Evolutionary conservation across 2,888 invertebrate genomes (phyloP).

Genomic region (Chymomyza amoena): DNA sequence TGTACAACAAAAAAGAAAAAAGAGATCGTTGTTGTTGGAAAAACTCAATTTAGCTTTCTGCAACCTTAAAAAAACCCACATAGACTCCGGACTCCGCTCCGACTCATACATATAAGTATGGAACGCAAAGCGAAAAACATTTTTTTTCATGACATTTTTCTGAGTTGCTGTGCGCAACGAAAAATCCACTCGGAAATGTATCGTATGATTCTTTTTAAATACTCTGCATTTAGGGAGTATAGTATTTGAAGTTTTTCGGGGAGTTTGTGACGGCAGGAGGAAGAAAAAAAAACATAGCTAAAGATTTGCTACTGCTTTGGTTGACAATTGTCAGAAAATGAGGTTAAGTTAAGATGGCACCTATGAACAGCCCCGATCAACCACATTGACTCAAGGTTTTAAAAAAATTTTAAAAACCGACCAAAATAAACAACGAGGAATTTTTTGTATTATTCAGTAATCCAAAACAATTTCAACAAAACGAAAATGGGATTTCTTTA

Average conservation of each 20-base stretch:
- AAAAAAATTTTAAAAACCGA: no score
- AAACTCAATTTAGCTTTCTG: conserved; percentile 69
- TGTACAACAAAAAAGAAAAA: conserved; percentile 5
- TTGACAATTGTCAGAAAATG: no score
- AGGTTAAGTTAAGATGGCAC: no score
- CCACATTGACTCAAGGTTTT: no score
- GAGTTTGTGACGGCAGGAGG: neutral
- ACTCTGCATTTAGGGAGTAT: neutral
- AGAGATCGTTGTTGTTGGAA: conserved; percentile 61
- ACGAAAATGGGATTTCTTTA: no score
- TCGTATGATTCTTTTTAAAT: neutral
- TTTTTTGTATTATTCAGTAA: no score
- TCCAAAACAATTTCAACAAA: no score
- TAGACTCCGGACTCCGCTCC: no score
- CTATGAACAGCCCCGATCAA: no score
- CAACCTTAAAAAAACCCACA: conserved; percentile 53
- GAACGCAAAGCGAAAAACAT: conserved; percentile 28
- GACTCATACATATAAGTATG: conserved; percentile 4
- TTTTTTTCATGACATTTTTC: conserved; percentile 52
- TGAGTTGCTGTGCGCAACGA: conserved; percentile 56
- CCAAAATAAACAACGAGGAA: no score
- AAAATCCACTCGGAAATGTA: conserved; percentile 49
- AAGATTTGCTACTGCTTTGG: no score
- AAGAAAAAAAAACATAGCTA: no score
- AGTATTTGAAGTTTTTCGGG: neutral